Evolutionary conservation across 2,797 vertebrate genomes (phyloP).

Genomic region (Pogoniulus pusillus): DNA sequence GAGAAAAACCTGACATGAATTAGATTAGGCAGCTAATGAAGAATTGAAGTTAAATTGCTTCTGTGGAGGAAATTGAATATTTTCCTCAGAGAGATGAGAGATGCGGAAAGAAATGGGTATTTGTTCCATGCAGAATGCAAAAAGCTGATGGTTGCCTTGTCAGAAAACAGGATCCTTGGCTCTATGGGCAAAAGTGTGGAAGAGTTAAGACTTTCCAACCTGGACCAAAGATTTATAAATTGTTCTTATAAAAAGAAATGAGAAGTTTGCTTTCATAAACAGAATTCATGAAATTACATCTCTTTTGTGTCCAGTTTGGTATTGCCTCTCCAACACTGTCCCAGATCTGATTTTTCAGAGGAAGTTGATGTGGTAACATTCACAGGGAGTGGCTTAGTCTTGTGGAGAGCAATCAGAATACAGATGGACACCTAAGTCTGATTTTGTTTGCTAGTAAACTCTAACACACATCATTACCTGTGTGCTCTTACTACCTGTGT

Average conservation of each 20-base stretch:
- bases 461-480: background rate
- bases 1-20: background rate
- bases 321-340: background rate
- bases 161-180: background rate
- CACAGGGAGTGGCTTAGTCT: background rate
- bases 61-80: background rate
- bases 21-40: slow-evolving; percentile 20
- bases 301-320: background rate
- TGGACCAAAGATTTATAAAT: slow-evolving; percentile 16
- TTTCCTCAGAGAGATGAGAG: slow-evolving; percentile 27
- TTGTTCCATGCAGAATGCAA: slow-evolving; percentile 11
- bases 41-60: slow-evolving; percentile 38
- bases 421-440: background rate
- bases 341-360: background rate
- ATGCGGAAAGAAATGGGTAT: slow-evolving; percentile 40
- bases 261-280: slow-evolving; percentile 6
- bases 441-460: background rate
- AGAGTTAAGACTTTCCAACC: background rate
- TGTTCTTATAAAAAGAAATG: background rate
- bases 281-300: background rate
- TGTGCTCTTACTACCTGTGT: background rate
- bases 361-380: background rate
- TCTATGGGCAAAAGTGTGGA: background rate
- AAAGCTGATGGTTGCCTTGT: background rate
- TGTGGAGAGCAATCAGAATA: background rate